Evolutionary conservation across 2,113 vertebrate species (phyloP).

Genomic region (Callionymus lyra): DNA sequence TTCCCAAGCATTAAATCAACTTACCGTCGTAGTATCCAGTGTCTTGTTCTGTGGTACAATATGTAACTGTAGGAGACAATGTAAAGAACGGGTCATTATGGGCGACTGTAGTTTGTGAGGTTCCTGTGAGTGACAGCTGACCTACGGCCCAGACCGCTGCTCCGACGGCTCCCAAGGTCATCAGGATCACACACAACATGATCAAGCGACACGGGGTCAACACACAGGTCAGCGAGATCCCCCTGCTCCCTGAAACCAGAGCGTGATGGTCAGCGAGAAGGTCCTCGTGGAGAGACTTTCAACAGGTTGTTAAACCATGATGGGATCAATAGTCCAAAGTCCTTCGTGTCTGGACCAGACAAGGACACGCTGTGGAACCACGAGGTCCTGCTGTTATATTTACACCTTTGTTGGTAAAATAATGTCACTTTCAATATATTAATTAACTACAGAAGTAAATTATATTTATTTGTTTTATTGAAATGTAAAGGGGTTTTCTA

Average conservation of each 20-base stretch:
- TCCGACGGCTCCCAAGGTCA: slow-evolving; percentile 63
- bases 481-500: too few relatives aligned
- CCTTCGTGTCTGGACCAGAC: slow-evolving; percentile 45
- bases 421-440: too few relatives aligned
- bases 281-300: slow-evolving; percentile 8
- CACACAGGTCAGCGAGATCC: slow-evolving; percentile 60
- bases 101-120: neutral
- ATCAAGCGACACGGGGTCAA: slow-evolving; percentile 60
- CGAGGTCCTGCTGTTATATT: slow-evolving; percentile 1
- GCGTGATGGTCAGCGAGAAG: neutral
- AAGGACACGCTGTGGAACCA: slow-evolving; percentile 44
- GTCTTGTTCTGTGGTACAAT: slow-evolving; percentile 65
- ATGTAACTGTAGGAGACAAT: slow-evolving; percentile 43
- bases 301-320: slow-evolving; percentile 27
- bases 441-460: too few relatives aligned
- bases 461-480: too few relatives aligned
- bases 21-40: slow-evolving; percentile 69
- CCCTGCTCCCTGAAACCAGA: slow-evolving; percentile 49
- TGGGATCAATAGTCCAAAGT: slow-evolving; percentile 71
- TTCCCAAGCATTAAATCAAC: too few relatives aligned
- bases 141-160: slow-evolving; percentile 69
- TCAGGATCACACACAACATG: slow-evolving; percentile 49
- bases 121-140: slow-evolving; percentile 37
- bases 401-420: too few relatives aligned
- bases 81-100: too few relatives aligned